These are phyloP conservation scores for Lepidurus apus DNA, from an alignment of 1,140 invertebrate species.

Conservation along the genomic window DNA sequence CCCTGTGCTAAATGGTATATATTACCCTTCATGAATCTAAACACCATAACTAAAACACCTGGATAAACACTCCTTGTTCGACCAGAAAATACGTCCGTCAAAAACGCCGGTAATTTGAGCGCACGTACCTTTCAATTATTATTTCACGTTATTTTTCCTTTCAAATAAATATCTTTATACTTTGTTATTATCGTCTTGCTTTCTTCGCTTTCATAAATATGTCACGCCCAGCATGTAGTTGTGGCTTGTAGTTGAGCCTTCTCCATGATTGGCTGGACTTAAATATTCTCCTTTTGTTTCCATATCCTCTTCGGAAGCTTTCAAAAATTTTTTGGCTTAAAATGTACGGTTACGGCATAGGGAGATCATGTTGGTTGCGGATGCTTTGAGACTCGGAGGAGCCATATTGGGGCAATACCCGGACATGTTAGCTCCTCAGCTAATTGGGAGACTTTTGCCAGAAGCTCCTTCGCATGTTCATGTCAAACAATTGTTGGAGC, in stretches of 20 bases:
- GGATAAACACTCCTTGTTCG: background rate
- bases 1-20: background rate
- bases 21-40: background rate
- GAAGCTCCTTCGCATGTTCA: constrained; percentile 80
- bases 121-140: background rate
- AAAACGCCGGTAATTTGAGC: background rate
- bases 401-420: constrained; percentile 85
- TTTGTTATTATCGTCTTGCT: too few relatives aligned
- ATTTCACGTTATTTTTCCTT: background rate
- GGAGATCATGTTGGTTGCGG: constrained; percentile 87
- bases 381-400: constrained; percentile 85
- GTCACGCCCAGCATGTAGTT: too few relatives aligned
- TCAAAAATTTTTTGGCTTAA: too few relatives aligned
- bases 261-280: too few relatives aligned
- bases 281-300: too few relatives aligned
- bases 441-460: constrained; percentile 85
- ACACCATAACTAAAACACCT: background rate
- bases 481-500: constrained; percentile 75
- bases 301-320: too few relatives aligned
- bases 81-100: constrained; percentile 1
- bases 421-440: constrained; percentile 91
- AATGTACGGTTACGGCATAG: constrained; percentile 46
- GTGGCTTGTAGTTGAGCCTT: too few relatives aligned
- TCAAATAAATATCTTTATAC: background rate
- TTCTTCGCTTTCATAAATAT: too few relatives aligned